Percentiles rank a stretch among this genome's conserved stretches.
These are phyloP conservation scores for Bettongia penicillata DNA, from an alignment of 2,113 vertebrate genomes.

Conservation along the genomic window DNA sequence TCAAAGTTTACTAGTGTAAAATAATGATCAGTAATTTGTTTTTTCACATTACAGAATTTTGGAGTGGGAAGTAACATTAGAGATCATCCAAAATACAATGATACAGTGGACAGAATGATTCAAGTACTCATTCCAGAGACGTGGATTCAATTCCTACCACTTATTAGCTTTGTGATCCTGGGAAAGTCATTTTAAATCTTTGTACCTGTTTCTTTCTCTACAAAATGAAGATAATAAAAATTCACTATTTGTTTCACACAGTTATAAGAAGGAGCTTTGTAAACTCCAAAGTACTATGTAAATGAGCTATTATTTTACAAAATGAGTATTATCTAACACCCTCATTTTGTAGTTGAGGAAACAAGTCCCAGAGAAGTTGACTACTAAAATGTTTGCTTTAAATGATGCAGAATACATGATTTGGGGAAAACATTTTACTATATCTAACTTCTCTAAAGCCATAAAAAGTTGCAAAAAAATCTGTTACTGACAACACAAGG, in stretches of 20 bases:
- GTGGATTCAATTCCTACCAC: background rate
- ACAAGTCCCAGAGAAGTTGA: background rate
- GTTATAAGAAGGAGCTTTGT: background rate
- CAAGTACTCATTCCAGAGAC: background rate
- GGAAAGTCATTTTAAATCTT: background rate
- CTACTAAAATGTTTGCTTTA: constrained; percentile 25
- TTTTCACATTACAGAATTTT: background rate
- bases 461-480: constrained; percentile 48
- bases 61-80: background rate
- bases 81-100: background rate
- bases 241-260: background rate
- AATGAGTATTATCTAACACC: background rate
- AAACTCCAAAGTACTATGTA: background rate
- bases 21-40: background rate
- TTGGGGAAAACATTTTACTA: constrained; percentile 47
- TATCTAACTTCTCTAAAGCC: constrained; percentile 40
- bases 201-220: background rate
- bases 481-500: constrained; percentile 19
- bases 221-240: background rate
- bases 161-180: background rate
- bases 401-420: constrained; percentile 34
- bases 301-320: background rate
- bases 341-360: background rate
- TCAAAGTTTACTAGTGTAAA: background rate
- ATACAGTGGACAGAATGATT: background rate